These are phyloP conservation scores for Porites rus DNA, from an alignment of 92 coral and sea anemone genomes.

Conservation along the genomic window DNA sequence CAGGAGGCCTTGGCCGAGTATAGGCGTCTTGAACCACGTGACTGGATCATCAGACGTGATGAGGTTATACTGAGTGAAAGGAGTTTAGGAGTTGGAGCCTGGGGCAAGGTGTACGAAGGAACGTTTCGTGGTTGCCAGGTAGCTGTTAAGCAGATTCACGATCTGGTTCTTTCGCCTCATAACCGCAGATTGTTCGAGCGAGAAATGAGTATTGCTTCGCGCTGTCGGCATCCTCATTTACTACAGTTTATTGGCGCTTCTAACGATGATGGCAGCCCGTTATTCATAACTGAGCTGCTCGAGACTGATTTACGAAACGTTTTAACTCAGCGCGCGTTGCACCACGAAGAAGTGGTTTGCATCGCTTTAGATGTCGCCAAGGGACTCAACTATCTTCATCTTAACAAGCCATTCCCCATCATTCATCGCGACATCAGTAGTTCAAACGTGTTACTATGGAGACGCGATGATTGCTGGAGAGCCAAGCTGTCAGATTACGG, in stretches of 20 bases:
- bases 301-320: slow-evolving; percentile 87
- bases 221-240: slow-evolving; percentile 93
- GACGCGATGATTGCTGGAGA: slow-evolving; percentile 86
- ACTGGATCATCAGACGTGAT: slow-evolving; percentile 94
- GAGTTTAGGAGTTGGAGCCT: slow-evolving; percentile 89
- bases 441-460: slow-evolving; percentile 96
- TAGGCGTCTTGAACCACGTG: slow-evolving; percentile 96
- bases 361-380: slow-evolving; percentile 81
- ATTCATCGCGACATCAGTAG: slow-evolving; percentile 98
- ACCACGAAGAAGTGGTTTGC: slow-evolving; percentile 85
- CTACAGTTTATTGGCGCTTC: slow-evolving; percentile 98
- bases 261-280: slow-evolving; percentile 86
- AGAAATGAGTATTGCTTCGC: slow-evolving; percentile 98
- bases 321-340: slow-evolving; percentile 87
- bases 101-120: slow-evolving; percentile 94
- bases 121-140: slow-evolving; percentile 88
- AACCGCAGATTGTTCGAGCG: slow-evolving; percentile 95
- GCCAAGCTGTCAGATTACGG: slow-evolving; percentile 98
- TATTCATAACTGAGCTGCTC: slow-evolving; percentile 93
- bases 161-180: slow-evolving; percentile 93
- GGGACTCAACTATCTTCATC: slow-evolving; percentile 92
- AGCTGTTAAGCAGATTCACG: slow-evolving; percentile 95
- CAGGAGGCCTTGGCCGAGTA: slow-evolving; percentile 85
- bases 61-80: slow-evolving; percentile 81
- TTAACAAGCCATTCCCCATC: slow-evolving; percentile 93